Conservation (phyloP, 1,140 invertebrate species). For the Nasonia vitripennis region DNA sequence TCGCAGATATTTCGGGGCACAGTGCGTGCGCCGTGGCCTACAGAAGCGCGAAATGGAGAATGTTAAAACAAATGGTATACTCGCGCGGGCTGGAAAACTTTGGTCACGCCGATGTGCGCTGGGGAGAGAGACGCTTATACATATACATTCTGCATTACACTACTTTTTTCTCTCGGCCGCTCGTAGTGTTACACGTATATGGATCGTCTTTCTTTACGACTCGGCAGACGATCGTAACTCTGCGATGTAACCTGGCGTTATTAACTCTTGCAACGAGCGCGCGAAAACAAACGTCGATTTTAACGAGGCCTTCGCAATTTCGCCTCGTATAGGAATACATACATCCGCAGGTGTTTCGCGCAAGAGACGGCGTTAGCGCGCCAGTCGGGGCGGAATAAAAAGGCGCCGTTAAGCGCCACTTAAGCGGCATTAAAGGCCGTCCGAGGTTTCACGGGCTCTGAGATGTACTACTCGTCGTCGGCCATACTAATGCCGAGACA, state of each 20-base stretch:
- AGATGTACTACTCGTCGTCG: slow-evolving; percentile 34
- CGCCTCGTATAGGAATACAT: neutral
- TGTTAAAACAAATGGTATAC: no score
- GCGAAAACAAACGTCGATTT: neutral
- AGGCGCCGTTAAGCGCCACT: slow-evolving; percentile 59
- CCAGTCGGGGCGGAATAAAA: slow-evolving; percentile 45
- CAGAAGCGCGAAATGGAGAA: no score
- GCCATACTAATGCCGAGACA: slow-evolving; percentile 47
- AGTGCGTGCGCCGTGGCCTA: neutral
- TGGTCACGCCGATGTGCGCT: no score
- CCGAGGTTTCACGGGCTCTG: slow-evolving; percentile 49
- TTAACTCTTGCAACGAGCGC: neutral
- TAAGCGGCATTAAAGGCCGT: slow-evolving; percentile 58
- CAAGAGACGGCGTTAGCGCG: slow-evolving; percentile 44
- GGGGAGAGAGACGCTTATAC: neutral
- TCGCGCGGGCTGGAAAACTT: no score
- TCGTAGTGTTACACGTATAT: neutral
- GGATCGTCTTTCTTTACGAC: neutral
- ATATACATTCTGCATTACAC: neutral
- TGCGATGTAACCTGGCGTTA: neutral
- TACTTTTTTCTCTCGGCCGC: neutral
- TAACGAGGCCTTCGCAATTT: neutral
- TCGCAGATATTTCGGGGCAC: neutral
- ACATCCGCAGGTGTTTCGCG: slow-evolving; percentile 14
- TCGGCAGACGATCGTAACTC: neutral